phyloP scores from a whole-genome alignment of 53 echinoderm and acorn worm genomes.

The Luidia sarsii region DNA sequence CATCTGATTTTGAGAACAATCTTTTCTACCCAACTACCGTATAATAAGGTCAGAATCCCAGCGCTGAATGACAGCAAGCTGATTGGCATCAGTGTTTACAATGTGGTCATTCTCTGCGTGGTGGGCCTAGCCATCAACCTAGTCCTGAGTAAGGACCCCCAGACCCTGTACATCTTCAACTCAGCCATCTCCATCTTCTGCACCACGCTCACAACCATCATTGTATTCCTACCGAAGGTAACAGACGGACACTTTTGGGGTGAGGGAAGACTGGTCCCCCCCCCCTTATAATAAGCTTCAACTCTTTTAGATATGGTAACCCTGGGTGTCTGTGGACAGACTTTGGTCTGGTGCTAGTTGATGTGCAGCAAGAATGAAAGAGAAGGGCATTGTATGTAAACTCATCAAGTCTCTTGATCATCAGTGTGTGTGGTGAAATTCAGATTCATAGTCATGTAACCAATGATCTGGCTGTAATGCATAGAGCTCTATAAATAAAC shows the following conservation, averaged over 20 bases:
- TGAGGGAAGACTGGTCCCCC: not conserved
- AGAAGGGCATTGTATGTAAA: too few species aligned
- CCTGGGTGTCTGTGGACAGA: not conserved
- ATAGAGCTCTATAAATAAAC: too few species aligned
- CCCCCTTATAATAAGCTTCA: not conserved
- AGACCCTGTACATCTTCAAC: constrained; percentile 24
- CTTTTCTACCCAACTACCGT: too few species aligned
- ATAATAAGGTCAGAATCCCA: constrained; percentile 52
- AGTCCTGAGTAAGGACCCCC: constrained; percentile 18
- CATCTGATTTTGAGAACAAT: too few species aligned
- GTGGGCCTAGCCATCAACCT: constrained; percentile 41
- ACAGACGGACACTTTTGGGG: not conserved
- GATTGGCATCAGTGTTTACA: constrained; percentile 58
- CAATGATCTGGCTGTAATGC: too few species aligned
- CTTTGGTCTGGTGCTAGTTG: not conserved
- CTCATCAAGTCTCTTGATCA: too few species aligned
- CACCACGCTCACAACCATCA: constrained; percentile 31
- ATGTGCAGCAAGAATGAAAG: not conserved
- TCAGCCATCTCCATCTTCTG: constrained; percentile 45
- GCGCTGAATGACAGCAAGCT: constrained; percentile 55
- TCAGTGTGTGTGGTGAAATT: too few species aligned
- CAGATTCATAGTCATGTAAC: too few species aligned
- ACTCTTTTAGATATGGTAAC: not conserved
- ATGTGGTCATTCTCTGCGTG: constrained; percentile 40
- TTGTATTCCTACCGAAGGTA: constrained; percentile 55